Evolutionary conservation across 2,113 vertebrate species (phyloP), one percentile per base, ranked within the genome.

Genomic region (Cyanoramphus novaezelandiae): DNA sequence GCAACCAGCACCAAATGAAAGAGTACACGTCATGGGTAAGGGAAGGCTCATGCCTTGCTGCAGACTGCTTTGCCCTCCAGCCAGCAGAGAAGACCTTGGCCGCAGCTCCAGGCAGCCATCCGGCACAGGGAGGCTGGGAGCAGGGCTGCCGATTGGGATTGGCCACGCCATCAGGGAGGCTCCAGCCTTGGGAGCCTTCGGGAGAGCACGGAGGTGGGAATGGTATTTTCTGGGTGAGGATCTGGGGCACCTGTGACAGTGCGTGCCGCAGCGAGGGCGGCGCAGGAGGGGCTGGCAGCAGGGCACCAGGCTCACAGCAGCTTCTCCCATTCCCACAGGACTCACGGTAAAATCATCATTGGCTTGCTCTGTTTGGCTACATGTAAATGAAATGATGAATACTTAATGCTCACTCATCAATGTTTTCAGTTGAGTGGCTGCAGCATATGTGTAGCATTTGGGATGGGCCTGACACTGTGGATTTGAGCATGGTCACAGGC

Each of bases 1-100:
- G 99, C 98, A 99, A 99, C 99, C 99, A 99, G 98, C 99, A 99
- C 98, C 99, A 99, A 98, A 99, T 99, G 99, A 99, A 99, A 98
- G 99, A 99, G 97, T 99, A 99, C 96, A 99, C 99, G 63, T 99
- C 99, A 97, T 99, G 99, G 99, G 99, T 99, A 99, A 99, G 99
- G 94, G 93, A 92, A 96, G 80, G 91, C 88, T 97, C 23, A 23
- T 24, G 62, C 67, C 77, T 68, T 8, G 1, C 87, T 82, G 62
- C 82, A 74, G 88, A 72, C 52, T 70, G 72, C 90, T 92, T 87
- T 92, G 88, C 95, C 80, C 94, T 94, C 87, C 92, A 80, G 76
- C 35, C 2, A 13, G 76, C 23, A 3, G 68, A 96, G 92, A 82
- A 93, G 53, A 49, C 75, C 80, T 81, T 12, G 12, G 88, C 70